phyloP scores from a whole-genome alignment of 2,797 vertebrate genomes.

The Psittacula derbiana region DNA sequence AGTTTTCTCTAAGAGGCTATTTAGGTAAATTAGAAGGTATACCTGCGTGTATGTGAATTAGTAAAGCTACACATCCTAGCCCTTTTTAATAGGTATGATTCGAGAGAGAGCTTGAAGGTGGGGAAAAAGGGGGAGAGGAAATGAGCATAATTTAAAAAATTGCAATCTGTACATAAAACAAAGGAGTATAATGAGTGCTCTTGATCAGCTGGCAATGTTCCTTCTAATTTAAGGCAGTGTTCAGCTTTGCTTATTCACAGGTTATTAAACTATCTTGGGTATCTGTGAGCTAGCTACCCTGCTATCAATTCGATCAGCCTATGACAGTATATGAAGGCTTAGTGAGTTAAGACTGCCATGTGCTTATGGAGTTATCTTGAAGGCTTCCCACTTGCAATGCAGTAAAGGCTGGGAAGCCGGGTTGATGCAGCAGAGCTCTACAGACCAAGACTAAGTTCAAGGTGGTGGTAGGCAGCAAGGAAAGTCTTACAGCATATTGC shows the following conservation, averaged over 20 bases:
- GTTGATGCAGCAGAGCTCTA: not conserved
- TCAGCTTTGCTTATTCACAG: not conserved
- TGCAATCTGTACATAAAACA: not conserved
- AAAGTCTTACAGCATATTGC: not conserved
- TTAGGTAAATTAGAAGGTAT: not conserved
- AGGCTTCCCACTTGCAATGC: not conserved
- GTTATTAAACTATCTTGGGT: not conserved
- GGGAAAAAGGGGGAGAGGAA: not conserved
- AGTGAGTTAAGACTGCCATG: not conserved
- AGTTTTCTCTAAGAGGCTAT: not conserved
- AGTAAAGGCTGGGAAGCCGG: rapidly evolving
- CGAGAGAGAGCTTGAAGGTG: not conserved
- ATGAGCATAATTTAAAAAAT: not conserved
- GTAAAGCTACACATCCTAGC: not conserved
- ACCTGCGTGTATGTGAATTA: not conserved
- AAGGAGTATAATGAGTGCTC: too few species aligned
- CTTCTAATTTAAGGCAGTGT: not conserved
- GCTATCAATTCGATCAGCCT: not conserved
- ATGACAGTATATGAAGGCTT: not conserved
- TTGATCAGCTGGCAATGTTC: not conserved
- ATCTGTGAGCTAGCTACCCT: not conserved
- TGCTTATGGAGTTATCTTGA: not conserved
- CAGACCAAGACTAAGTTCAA: not conserved
- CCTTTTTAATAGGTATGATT: not conserved
- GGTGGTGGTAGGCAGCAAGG: not conserved